Conservation (phyloP, 2,888 invertebrate genomes). For the Agriotes lineatus region DNA sequence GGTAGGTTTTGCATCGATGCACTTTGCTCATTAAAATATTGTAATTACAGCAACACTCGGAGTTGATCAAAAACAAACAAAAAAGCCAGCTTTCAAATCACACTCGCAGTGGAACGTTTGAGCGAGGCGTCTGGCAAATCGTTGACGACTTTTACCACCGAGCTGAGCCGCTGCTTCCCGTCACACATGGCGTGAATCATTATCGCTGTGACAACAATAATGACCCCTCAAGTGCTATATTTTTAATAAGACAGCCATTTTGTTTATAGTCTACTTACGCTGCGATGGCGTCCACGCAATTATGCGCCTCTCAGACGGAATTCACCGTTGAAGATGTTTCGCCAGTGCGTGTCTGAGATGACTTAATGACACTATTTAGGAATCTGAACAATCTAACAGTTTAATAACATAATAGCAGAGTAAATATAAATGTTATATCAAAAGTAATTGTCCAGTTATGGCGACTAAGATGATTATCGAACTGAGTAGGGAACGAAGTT, state of each 20-base stretch:
- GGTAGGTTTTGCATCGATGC: constrained; percentile 58
- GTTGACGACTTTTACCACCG: constrained; percentile 28
- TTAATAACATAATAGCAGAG: too few species aligned
- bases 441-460: too few species aligned
- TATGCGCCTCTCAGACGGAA: too few species aligned
- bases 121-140: constrained; percentile 19
- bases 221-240: constrained; percentile 55
- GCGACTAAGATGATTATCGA: too few species aligned
- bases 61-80: constrained; percentile 53
- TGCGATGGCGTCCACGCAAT: constrained; percentile 10
- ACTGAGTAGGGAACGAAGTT: too few species aligned
- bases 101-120: constrained; percentile 48
- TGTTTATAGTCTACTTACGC: constrained; percentile 42
- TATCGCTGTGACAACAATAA: constrained; percentile 46
- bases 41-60: constrained; percentile 59
- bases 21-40: constrained; percentile 66
- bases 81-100: constrained; percentile 55
- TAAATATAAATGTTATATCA: too few species aligned
- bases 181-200: constrained; percentile 52
- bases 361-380: too few species aligned
- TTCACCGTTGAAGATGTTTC: too few species aligned
- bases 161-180: constrained; percentile 51
- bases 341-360: too few species aligned
- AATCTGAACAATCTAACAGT: too few species aligned
- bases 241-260: constrained; percentile 58